Base-by-base conservation (phyloP, 2,888 invertebrate genomes). In the Hyposoter dolosus region DNA sequence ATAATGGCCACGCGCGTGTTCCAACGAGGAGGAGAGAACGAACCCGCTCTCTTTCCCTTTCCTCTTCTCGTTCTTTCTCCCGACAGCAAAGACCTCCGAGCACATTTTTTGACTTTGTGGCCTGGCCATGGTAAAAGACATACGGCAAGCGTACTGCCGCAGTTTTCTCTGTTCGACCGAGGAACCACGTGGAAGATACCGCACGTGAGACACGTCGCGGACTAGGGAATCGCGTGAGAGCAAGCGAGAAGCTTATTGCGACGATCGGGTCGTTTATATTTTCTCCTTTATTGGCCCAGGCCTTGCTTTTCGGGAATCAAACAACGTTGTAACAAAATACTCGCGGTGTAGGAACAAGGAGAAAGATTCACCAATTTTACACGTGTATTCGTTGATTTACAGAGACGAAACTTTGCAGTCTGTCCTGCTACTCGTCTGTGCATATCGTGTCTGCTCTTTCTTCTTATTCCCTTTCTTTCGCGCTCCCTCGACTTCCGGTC, bases 321-420 rank as follows among this genome's bases (percentile, higher is more conserved):
- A 28, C 4, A 60, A 28, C 60, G 12, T 60, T 60, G 15, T 28
- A 28, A 60, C 60, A 60, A 60, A 60, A 60, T 60, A 12, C 60
- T 60, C 28, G 28, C n/a, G 3, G 9, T 28, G 28, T 28, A 3
- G 28, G 1, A 28, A 60, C 60, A 15, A 60, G 15, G 9, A 60
- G 4, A 28, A 28, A 12, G 3, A 28, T 15, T 6, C 15, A 35
- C 28, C 28, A 28, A 47, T 47, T 28, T 23, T 19, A 68, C n/a
- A 68, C 19, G 88, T 90, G 90, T 84, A 78, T 78, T 76, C 75
- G 53, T 72, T 72, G 72, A 90, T 89, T 90, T 90, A 90, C 88
- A 90, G 89, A 92, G 91, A 93, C 93, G 92, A 93, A 94, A 94
- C 93, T 93, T 94, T 92, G 90, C 90, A 92, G 92, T 88, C 89